phyloP scores from a whole-genome alignment of 2,113 vertebrate genomes.

The Seriola dumerili region DNA sequence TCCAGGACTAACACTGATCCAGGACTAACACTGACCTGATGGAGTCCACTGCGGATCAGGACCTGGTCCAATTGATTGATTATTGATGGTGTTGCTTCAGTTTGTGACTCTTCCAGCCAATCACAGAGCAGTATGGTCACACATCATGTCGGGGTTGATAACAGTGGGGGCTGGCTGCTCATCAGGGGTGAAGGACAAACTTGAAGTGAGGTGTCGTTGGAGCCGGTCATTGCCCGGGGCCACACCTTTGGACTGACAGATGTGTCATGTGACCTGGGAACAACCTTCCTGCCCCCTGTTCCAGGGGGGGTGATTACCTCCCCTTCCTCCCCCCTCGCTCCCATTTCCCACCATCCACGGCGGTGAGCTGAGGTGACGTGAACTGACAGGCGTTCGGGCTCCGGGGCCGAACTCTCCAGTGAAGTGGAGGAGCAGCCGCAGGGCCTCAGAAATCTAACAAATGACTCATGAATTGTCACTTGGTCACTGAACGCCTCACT shows the following conservation, averaged over 20 bases:
- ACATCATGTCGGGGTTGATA: too few species aligned
- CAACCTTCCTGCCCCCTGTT: background rate
- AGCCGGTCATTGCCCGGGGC: constrained; percentile 85
- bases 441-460: constrained; percentile 69
- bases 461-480: background rate
- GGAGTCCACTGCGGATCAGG: too few species aligned
- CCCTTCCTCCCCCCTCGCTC: constrained; percentile 80
- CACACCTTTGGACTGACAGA: constrained; percentile 93
- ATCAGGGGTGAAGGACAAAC: constrained; percentile 38
- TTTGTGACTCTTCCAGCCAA: too few species aligned
- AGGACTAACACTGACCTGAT: too few species aligned
- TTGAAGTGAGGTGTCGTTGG: constrained; percentile 58
- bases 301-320: too few species aligned
- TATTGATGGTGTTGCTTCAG: too few species aligned
- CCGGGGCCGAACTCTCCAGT: constrained; percentile 94
- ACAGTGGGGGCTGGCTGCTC: too few species aligned
- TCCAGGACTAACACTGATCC: too few species aligned
- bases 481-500: too few species aligned
- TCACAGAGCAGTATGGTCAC: too few species aligned
- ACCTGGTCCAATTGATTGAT: too few species aligned
- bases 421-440: constrained; percentile 91
- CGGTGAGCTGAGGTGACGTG: constrained; percentile 91
- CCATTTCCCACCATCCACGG: background rate
- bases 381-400: constrained; percentile 95
- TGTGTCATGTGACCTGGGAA: constrained; percentile 94